Percentiles rank a stretch among this genome's conserved stretches.
Conservation (phyloP, 2,888 invertebrate genomes). For the Epistrophella euchroma region DNA sequence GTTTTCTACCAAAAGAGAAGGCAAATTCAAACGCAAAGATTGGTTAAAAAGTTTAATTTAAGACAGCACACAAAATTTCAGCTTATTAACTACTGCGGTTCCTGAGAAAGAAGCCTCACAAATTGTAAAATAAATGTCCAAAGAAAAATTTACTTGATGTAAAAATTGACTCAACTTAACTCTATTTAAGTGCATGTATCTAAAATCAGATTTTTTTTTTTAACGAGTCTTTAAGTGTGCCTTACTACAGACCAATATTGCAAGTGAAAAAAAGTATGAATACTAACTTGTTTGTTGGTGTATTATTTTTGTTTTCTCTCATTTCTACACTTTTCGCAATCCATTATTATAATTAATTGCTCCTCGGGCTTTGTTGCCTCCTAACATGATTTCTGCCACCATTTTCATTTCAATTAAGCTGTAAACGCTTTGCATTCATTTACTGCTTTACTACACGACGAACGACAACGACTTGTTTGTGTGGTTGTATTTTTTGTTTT, state of each 20-base stretch:
- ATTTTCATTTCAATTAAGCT: conserved; percentile 75
- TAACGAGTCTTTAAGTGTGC: neutral
- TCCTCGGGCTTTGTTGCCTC: conserved; percentile 57
- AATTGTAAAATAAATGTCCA: too few relatives aligned
- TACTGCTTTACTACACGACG: conserved; percentile 1
- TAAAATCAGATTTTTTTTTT: neutral
- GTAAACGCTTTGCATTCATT: conserved; percentile 68
- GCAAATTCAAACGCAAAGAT: too few relatives aligned
- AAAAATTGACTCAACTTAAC: too few relatives aligned
- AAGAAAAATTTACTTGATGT: too few relatives aligned
- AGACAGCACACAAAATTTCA: too few relatives aligned
- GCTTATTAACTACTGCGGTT: too few relatives aligned
- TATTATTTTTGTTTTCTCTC: conserved; percentile 36
- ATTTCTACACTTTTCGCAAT: conserved; percentile 67
- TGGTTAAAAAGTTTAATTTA: too few relatives aligned
- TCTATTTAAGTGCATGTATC: neutral
- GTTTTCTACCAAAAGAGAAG: too few relatives aligned
- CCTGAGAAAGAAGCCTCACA: too few relatives aligned
- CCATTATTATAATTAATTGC: conserved; percentile 77
- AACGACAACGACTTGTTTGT: too few relatives aligned
- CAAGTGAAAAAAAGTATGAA: neutral
- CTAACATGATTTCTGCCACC: conserved; percentile 75
- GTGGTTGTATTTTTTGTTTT: neutral
- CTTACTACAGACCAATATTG: conserved; percentile 7
- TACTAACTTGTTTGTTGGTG: conserved; percentile 8